Percentiles rank a stretch among this genome's conserved stretches.
phyloP scores from a whole-genome alignment of 2,797 vertebrate species.

The Glyptemys insculpta region DNA sequence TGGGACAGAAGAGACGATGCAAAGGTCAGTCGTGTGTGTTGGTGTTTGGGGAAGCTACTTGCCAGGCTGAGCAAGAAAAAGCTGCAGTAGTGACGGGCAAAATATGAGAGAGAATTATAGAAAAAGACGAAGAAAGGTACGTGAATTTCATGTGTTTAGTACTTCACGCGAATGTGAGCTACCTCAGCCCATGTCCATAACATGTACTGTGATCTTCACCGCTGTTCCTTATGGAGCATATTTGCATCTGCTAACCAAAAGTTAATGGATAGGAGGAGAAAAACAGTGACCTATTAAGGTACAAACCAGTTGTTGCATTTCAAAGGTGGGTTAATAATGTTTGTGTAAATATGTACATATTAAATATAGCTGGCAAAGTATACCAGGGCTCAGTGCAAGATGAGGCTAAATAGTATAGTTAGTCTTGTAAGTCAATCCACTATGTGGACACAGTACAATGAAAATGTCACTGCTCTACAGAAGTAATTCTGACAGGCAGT shows the following conservation, averaged over 20 bases:
- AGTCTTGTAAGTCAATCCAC: rapidly evolving
- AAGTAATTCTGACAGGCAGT: constrained; percentile 5
- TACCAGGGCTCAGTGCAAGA: rapidly evolving
- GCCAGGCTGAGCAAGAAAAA: neutral
- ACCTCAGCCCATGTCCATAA: too few species aligned
- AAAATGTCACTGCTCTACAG: rapidly evolving
- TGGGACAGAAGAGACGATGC: rapidly evolving
- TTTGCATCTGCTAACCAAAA: rapidly evolving
- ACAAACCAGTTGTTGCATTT: neutral
- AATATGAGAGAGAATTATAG: rapidly evolving
- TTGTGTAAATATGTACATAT: rapidly evolving
- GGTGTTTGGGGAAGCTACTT: neutral
- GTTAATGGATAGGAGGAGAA: neutral
- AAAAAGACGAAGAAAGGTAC: neutral
- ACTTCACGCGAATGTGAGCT: rapidly evolving
- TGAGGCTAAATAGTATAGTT: rapidly evolving
- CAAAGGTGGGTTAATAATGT: rapidly evolving
- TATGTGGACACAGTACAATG: rapidly evolving
- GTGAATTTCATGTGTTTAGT: rapidly evolving
- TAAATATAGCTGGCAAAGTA: rapidly evolving
- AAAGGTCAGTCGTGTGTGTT: rapidly evolving
- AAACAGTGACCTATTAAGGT: neutral
- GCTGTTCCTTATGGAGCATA: rapidly evolving
- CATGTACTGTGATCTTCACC: rapidly evolving
- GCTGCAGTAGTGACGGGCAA: rapidly evolving